phyloP scores from a whole-genome alignment of 2,888 invertebrate genomes.

The Strigamia crassipes region DNA sequence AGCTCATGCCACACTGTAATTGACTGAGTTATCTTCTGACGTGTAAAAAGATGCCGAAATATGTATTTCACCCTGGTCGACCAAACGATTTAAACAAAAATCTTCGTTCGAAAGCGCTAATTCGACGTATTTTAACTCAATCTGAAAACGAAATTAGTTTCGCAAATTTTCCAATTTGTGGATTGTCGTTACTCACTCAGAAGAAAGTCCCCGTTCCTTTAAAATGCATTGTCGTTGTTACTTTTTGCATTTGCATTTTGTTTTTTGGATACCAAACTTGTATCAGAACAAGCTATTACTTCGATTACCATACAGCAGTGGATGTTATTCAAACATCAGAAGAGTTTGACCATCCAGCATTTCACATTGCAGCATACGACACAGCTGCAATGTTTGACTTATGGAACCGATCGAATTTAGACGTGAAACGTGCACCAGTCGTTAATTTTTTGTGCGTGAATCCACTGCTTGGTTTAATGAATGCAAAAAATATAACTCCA shows the following conservation, averaged over 20 bases:
- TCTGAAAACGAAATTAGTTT: neutral
- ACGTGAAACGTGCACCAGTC: neutral
- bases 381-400: neutral
- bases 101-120: neutral
- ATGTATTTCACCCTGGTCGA: neutral
- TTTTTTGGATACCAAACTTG: neutral
- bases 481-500: neutral
- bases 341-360: neutral
- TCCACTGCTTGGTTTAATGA: neutral
- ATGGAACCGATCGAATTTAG: neutral
- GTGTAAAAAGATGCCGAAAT: neutral
- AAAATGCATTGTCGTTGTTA: neutral
- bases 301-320: neutral
- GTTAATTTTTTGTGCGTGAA: neutral
- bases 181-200: neutral
- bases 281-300: neutral
- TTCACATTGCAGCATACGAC: neutral
- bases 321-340: slow-evolving; percentile 1
- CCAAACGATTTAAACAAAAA: neutral
- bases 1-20: too few relatives aligned
- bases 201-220: neutral
- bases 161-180: neutral
- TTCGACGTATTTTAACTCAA: neutral
- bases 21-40: neutral
- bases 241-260: neutral